A percentile compares a stretch with the other conserved stretches of the same genome.
These are phyloP conservation scores for Zygothrica quintamaculata DNA, from an alignment of 2,888 invertebrate species.

Conservation along the genomic window DNA sequence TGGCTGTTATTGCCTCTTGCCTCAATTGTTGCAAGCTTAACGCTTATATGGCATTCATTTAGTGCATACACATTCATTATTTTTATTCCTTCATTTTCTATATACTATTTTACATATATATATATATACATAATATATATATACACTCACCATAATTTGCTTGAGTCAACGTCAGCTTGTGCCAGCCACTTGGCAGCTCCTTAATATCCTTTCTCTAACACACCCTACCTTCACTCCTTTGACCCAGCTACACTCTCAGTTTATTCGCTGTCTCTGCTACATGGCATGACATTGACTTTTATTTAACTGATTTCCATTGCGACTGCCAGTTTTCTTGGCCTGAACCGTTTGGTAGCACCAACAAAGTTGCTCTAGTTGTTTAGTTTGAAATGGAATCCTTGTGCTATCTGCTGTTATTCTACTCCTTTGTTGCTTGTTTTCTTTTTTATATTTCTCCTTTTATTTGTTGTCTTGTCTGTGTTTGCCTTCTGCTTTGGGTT, in stretches of 20 bases:
- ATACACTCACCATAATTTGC: constrained; percentile 63
- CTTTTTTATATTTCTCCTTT: constrained; percentile 11
- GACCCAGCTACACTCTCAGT: no score
- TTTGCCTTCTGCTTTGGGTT: constrained; percentile 19
- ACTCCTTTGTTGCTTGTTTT: constrained; percentile 33
- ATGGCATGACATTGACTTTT: constrained; percentile 79
- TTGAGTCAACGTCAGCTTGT: constrained; percentile 33
- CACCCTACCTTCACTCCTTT: no score
- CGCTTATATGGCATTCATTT: constrained; percentile 61
- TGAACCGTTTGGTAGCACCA: constrained; percentile 7
- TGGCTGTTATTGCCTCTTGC: constrained; percentile 2
- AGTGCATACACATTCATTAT: constrained; percentile 34
- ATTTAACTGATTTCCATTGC: constrained; percentile 73
- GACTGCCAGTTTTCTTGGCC: constrained; percentile 37
- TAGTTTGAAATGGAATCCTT: constrained; percentile 37
- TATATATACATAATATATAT: no score
- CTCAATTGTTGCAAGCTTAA: constrained; percentile 28
- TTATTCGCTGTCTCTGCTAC: constrained; percentile 74
- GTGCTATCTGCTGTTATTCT: constrained; percentile 52
- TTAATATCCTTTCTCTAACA: constrained; percentile 9
- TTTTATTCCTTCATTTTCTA: constrained; percentile 29
- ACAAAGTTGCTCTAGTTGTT: constrained; percentile 8
- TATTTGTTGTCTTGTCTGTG: constrained; percentile 16
- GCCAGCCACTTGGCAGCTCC: constrained; percentile 24
- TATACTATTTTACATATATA: constrained; percentile 64